Conservation (phyloP, 2,797 vertebrate species). For the Kryptolebias ocellatus region DNA sequence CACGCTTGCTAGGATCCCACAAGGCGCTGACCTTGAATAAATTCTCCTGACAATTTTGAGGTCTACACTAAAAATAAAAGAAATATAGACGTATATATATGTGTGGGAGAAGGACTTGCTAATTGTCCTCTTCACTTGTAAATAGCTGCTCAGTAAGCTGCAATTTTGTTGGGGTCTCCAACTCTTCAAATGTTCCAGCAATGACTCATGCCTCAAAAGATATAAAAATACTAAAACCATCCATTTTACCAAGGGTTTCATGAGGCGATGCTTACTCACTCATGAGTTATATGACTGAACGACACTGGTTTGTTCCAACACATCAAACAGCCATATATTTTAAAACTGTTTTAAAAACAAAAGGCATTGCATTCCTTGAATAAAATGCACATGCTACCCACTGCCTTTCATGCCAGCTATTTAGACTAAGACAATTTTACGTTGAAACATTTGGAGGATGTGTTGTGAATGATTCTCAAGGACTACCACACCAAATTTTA, state of each 20-base stretch:
- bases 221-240: conserved; percentile 14
- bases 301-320: not conserved
- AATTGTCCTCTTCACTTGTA: conserved; percentile 75
- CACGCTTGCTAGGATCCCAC: conserved; percentile 17
- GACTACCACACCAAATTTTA: no score
- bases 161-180: conserved; percentile 45
- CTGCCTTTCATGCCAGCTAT: no score
- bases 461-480: no score
- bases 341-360: not conserved
- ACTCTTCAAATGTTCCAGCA: conserved; percentile 41
- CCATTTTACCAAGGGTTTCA: conserved; percentile 30
- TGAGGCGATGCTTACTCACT: conserved; percentile 24
- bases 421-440: no score
- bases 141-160: conserved; percentile 53
- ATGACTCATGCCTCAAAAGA: conserved; percentile 58
- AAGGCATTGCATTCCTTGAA: no score
- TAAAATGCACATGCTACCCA: no score
- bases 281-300: conserved; percentile 10
- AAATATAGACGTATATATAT: conserved; percentile 59
- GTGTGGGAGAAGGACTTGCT: conserved; percentile 65
- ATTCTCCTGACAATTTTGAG: conserved; percentile 42
- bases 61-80: conserved; percentile 65
- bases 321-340: not conserved
- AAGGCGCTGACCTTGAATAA: conserved; percentile 43
- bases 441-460: no score